Evolutionary conservation across 2,888 invertebrate species (phyloP), one percentile per base, ranked within the genome.

Genomic region (Odontothrips loti): DNA sequence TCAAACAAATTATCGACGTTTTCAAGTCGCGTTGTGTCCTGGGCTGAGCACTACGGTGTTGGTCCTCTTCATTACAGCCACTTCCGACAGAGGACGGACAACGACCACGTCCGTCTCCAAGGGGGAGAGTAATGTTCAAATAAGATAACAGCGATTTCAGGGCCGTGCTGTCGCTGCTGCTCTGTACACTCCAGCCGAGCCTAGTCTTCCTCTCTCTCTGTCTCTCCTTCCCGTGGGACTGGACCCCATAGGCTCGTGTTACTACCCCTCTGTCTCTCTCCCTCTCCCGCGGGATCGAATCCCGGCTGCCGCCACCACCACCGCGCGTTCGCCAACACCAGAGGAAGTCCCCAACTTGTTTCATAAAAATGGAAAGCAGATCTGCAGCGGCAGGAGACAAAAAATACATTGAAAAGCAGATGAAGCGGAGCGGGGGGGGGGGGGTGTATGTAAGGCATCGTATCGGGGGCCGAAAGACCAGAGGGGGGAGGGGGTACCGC

Each of bases 301-400:
- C 68, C 68, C 68, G 68, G 27, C 68, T 6, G 20, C 58, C 58
- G 58, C 58, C 34, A 6, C 6, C n/a, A n/a, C n/a, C n/a, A n/a
- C n/a, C n/a, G n/a, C 34, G 34, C 34, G 34, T 43, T 43, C 34
- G 34, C 34, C 34, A 43, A 6, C 34, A 43, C 3, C 58, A 20
- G 58, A 58, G 58, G 58, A 58, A 58, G 58, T 58, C 58, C 15
- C 68, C 68, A 75, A 75, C 68, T 75, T 75, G 68, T 75, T 75
- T 75, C 68, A 75, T 75, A 75, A 75, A 75, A 75, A 75, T 75
- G 68, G 68, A 75, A 75, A 75, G 68, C 68, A 75, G 68, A 75
- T 11, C 58, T 58, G 58, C 58, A 58, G 58, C 58, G 58, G 58
- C 15, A 17, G 51, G 15, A 10, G 34, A 2, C 34, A 43, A 43